Base-by-base conservation (phyloP, 2,888 invertebrate genomes). In the Drosophila macrothrix region DNA sequence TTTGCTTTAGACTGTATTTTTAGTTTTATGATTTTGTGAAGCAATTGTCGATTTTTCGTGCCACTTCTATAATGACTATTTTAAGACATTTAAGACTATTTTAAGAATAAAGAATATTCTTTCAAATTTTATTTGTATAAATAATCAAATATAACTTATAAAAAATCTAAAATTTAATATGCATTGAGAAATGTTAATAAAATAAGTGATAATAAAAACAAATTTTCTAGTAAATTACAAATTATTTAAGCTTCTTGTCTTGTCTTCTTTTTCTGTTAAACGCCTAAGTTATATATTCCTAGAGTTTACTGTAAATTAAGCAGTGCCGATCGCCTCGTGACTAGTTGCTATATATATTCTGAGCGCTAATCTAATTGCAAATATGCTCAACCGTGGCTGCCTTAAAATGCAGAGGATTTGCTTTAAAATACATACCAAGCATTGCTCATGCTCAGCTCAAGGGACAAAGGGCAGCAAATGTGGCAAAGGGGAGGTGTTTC, bases 311-410 rank as follows among this genome's bases (percentile, higher is more conserved):
- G 56, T 19, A 55, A 19, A 9, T 29, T 4, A n/a, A 4, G 2
- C 52, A 14, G n/a, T n/a, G 22, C 19, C 10, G 19, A 37, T 37
- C 22, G 25, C 12, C 25, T 55, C 19, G 25, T 37, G 55, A 37
- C 25, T 37, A 37, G 55, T 37, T 37, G 6, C 28, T 3, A 3
- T 37, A 37, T 3, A 55, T 19, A 55, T 55, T 55, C 37, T 9
- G n/a, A 28, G 10, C 0, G 50, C 19, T 79, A 86, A 84, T 84
- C 79, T 58, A 81, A 78, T 55, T 49, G 63, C 55, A 64, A 69
- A 83, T 72, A 77, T 69, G 61, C 53, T 6, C 49, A 59, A 25
- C 31, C 52, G 41, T 4, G 64, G 55, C 59, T 64, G 75, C 55
- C 62, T 73, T 66, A 65, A 66, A 74, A 78, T 76, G 61, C 43